Percentiles rank a stretch among this genome's conserved stretches.
phyloP scores from a whole-genome alignment of 2,888 invertebrate genomes.

The Amphipoea oculea region DNA sequence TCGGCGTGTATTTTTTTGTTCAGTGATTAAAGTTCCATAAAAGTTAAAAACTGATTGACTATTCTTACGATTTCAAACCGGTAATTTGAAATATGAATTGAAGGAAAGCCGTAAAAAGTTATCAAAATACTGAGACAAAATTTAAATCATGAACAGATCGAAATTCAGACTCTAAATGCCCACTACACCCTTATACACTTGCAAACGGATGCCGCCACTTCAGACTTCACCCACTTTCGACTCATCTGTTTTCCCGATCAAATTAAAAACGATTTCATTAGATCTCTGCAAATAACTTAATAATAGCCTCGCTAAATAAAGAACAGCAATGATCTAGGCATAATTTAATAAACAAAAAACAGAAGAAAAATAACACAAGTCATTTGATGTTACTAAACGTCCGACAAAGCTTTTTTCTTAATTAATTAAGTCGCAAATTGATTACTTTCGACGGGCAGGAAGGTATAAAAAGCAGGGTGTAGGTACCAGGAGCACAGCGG shows the following conservation, averaged over 20 bases:
- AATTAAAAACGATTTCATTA: constrained; percentile 40
- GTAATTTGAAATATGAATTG: not conserved
- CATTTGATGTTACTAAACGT: constrained; percentile 70
- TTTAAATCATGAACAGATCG: not conserved
- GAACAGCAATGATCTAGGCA: constrained; percentile 47
- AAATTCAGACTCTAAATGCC: constrained; percentile 22
- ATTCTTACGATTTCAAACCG: not conserved
- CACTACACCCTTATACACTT: constrained; percentile 17
- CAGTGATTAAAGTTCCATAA: not conserved
- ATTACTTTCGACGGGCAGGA: constrained; percentile 89
- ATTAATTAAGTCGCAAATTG: constrained; percentile 90
- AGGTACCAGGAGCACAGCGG: constrained; percentile 85
- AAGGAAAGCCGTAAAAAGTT: not conserved
- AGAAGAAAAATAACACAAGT: constrained; percentile 64
- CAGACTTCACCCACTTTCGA: constrained; percentile 30
- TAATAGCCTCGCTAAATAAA: constrained; percentile 28
- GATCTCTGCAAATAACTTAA: constrained; percentile 31
- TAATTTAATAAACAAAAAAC: constrained; percentile 60
- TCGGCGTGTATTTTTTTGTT: constrained; percentile 14
- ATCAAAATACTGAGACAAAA: not conserved
- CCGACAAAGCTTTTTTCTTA: constrained; percentile 84
- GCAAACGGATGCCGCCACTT: constrained; percentile 3
- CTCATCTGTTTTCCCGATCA: constrained; percentile 38
- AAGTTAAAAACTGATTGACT: not conserved
- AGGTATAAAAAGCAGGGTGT: constrained; percentile 88